phyloP scores from a whole-genome alignment of 1,140 invertebrate species.

The Lerema accius region DNA sequence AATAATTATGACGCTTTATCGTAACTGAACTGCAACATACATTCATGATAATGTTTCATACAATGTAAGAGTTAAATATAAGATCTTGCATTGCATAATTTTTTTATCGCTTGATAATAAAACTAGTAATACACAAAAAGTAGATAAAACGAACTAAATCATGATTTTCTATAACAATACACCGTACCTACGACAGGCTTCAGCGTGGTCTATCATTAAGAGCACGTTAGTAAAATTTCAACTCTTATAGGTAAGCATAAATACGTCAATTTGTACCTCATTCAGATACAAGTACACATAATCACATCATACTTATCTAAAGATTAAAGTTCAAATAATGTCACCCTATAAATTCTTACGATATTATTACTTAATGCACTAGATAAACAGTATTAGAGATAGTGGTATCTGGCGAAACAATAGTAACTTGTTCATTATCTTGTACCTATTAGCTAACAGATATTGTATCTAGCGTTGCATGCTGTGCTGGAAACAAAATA shows the following conservation, averaged over 20 bases:
- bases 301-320: conserved; percentile 1
- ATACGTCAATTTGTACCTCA: not conserved
- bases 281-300: not conserved
- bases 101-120: no score
- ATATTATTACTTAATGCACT: conserved; percentile 41
- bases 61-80: no score
- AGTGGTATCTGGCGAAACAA: conserved; percentile 37
- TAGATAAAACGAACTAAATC: no score
- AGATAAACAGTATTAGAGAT: conserved; percentile 40
- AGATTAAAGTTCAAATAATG: conserved; percentile 35
- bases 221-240: no score
- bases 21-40: not conserved
- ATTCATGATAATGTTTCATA: not conserved
- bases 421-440: conserved; percentile 23
- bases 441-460: conserved; percentile 19
- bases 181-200: no score
- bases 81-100: no score
- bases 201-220: no score
- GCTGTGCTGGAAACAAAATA: conserved; percentile 47
- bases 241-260: no score
- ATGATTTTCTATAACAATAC: no score
- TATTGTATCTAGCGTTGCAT: conserved; percentile 28
- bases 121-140: no score
- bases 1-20: not conserved
- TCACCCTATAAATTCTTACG: conserved; percentile 24